A percentile compares a stretch with the other conserved stretches of the same genome.
phyloP scores from a whole-genome alignment of 1,140 invertebrate genomes.

The Drosophila chauvacae region DNA sequence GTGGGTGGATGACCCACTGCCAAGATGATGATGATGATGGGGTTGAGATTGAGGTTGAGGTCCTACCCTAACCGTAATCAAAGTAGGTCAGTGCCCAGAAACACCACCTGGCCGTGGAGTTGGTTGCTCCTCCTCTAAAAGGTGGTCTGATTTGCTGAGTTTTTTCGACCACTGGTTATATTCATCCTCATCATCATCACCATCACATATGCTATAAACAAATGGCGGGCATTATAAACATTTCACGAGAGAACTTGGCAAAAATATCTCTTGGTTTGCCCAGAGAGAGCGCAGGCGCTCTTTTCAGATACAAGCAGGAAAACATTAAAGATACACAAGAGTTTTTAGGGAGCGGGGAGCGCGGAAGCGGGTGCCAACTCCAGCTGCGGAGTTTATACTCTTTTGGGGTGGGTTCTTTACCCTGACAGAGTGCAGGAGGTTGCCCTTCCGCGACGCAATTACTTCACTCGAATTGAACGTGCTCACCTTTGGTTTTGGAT shows the following conservation, averaged over 20 bases:
- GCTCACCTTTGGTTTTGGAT: conserved; percentile 46
- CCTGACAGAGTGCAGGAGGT: not conserved
- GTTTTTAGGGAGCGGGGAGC: not conserved
- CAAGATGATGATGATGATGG: not conserved
- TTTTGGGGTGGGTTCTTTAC: conserved; percentile 6
- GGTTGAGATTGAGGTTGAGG: not conserved
- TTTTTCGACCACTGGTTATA: conserved; percentile 4
- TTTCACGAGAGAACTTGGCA: conserved; percentile 28
- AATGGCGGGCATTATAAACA: conserved; percentile 21
- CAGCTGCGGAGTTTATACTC: conserved; percentile 12
- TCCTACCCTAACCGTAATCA: conserved; percentile 52
- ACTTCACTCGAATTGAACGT: not conserved
- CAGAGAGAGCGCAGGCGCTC: conserved; percentile 67
- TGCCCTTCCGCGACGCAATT: conserved; percentile 19
- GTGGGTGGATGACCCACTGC: conserved; percentile 22
- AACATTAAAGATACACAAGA: conserved; percentile 69
- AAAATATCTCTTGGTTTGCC: conserved; percentile 10
- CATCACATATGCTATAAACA: conserved; percentile 25
- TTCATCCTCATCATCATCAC: not conserved
- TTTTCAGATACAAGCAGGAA: conserved; percentile 54
- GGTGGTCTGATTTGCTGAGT: not conserved
- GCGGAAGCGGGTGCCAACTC: not conserved
- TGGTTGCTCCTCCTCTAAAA: not conserved
- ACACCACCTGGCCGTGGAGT: too few relatives aligned
- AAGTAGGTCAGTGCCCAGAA: conserved; percentile 57